Conservation (phyloP, 2,797 vertebrate genomes). For the Dryobates pubescens region DNA sequence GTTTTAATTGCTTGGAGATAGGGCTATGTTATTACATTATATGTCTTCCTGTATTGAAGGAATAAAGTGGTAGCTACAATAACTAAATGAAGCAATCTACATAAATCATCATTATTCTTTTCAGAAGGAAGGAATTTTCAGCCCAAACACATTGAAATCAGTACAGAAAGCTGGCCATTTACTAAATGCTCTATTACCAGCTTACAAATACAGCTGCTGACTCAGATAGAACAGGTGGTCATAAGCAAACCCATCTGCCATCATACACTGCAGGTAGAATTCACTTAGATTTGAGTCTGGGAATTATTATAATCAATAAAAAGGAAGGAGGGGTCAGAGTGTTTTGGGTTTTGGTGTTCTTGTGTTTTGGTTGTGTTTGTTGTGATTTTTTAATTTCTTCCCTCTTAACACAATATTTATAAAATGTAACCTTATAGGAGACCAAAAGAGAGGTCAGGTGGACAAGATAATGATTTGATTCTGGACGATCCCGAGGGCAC, state of each 20-base stretch:
- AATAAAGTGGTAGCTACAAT: slow-evolving; percentile 4
- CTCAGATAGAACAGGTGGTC: slow-evolving; percentile 36
- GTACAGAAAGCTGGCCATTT: background rate
- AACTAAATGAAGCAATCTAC: background rate
- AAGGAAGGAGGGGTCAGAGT: background rate
- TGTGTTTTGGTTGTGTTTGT: too few relatives aligned
- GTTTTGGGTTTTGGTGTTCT: too few relatives aligned
- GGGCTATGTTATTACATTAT: background rate
- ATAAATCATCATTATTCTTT: background rate
- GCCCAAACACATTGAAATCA: background rate
- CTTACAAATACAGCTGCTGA: slow-evolving; percentile 46
- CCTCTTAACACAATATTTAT: background rate
- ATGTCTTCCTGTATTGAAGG: background rate
- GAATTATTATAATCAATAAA: background rate
- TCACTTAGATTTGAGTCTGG: background rate
- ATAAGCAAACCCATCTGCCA: slow-evolving; percentile 50
- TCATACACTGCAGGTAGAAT: slow-evolving; percentile 13
- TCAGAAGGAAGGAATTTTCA: slow-evolving; percentile 23
- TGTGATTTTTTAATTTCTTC: background rate
- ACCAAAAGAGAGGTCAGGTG: background rate
- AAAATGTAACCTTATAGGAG: background rate
- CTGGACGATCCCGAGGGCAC: background rate
- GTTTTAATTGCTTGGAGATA: slow-evolving; percentile 58
- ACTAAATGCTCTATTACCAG: slow-evolving; percentile 14
- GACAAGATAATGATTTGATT: background rate